Evolutionary conservation across 2,113 vertebrate species (phyloP).

Genomic region (Riparia riparia): DNA sequence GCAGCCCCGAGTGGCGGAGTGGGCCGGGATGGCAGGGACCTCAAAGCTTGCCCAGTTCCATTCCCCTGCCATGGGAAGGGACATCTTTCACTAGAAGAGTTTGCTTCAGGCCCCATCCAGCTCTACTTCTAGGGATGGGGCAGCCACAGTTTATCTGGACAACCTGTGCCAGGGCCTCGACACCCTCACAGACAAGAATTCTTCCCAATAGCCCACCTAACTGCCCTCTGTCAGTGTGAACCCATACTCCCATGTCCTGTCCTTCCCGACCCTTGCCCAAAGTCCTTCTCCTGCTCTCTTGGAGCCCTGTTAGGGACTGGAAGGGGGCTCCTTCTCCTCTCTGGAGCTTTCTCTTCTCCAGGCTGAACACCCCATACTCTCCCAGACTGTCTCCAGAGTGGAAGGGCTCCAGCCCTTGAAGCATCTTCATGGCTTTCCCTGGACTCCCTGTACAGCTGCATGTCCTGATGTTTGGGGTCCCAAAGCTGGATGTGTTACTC

Average conservation of each 20-base stretch:
- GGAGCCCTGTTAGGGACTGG: neutral
- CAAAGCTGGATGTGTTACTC: neutral
- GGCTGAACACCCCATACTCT: neutral
- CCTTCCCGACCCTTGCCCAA: neutral
- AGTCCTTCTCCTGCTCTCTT: neutral
- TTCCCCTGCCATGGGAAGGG: neutral
- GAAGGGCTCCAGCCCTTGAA: neutral
- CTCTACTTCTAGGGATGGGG: too few species aligned
- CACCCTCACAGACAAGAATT: neutral
- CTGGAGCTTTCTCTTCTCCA: neutral
- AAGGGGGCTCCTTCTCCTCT: too few species aligned
- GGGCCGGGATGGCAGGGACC: accelerated
- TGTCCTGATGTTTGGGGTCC: neutral
- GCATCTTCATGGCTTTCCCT: neutral
- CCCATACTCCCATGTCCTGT: neutral
- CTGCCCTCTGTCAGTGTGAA: neutral
- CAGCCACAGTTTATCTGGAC: neutral
- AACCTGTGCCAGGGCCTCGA: accelerated
- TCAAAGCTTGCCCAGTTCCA: accelerated
- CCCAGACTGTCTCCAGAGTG: too few species aligned
- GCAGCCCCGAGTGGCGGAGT: accelerated
- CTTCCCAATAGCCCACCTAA: neutral
- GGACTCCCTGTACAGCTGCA: neutral
- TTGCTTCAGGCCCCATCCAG: neutral
- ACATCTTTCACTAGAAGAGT: accelerated